These are phyloP conservation scores for Tanypteryx hageni DNA, from an alignment of 2,888 invertebrate genomes.

Conservation along the genomic window DNA sequence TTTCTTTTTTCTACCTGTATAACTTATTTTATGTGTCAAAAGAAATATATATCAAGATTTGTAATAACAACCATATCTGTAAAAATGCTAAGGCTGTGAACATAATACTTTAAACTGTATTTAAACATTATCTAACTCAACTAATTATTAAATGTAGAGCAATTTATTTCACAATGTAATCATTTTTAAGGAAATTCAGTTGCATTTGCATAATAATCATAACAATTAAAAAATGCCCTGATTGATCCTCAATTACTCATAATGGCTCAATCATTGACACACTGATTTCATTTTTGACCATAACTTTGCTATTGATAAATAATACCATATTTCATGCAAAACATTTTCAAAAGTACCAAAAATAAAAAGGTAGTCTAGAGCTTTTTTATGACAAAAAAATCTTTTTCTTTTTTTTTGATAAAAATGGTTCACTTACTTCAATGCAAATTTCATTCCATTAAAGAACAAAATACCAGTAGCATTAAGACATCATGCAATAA, in stretches of 20 bases:
- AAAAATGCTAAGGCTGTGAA: constrained; percentile 64
- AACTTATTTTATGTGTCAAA: constrained; percentile 43
- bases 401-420: constrained; percentile 30
- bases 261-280: constrained; percentile 54
- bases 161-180: constrained; percentile 49
- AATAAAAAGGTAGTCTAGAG: constrained; percentile 52
- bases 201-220: constrained; percentile 35
- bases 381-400: constrained; percentile 49
- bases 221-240: constrained; percentile 45
- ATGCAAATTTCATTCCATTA: constrained; percentile 43
- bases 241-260: constrained; percentile 62
- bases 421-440: constrained; percentile 38
- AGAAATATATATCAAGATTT: constrained; percentile 34
- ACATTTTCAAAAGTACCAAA: constrained; percentile 59
- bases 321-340: constrained; percentile 47
- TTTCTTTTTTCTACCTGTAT: constrained; percentile 29
- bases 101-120: constrained; percentile 61
- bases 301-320: constrained; percentile 22
- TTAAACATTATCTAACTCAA: constrained; percentile 56
- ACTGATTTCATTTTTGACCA: constrained; percentile 46
- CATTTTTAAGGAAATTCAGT: constrained; percentile 41
- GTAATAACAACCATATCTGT: constrained; percentile 28
- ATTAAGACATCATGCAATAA: constrained; percentile 37
- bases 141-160: constrained; percentile 55
- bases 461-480: constrained; percentile 54